These are phyloP conservation scores for Holacanthus passer DNA, from an alignment of 2,113 vertebrate genomes.

Conservation along the genomic window DNA sequence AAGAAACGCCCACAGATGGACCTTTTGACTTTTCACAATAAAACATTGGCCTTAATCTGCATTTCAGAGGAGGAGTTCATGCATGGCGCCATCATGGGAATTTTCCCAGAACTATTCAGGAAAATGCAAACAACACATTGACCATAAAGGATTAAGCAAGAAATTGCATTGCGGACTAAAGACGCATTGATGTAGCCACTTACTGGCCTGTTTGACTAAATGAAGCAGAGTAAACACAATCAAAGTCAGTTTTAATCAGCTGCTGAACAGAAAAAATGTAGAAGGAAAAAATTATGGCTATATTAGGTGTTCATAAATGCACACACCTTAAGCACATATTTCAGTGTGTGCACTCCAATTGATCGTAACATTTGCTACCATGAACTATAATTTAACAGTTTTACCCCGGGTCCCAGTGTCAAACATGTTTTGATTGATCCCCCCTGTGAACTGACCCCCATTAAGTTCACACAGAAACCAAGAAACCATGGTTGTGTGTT, in stretches of 20 bases:
- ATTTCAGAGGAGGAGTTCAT: constrained; percentile 55
- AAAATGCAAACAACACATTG: background rate
- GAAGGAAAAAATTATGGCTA: background rate
- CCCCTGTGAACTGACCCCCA: background rate
- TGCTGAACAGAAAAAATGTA: background rate
- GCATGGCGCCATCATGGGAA: constrained; percentile 38
- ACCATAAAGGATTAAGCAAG: background rate
- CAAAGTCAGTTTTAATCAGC: background rate
- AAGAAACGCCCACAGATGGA: constrained; percentile 66
- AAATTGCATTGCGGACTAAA: background rate
- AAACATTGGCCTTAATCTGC: constrained; percentile 43
- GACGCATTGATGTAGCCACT: background rate
- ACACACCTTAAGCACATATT: no score
- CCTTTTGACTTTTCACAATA: constrained; percentile 35
- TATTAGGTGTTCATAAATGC: no score
- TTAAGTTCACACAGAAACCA: background rate
- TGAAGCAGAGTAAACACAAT: background rate
- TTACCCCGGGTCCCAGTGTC: background rate
- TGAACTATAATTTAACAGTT: background rate
- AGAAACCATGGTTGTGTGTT: no score
- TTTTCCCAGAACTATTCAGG: constrained; percentile 33
- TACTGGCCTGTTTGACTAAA: background rate
- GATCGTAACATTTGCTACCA: no score
- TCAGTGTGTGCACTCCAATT: no score
- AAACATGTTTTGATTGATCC: background rate